These are phyloP conservation scores for Lagocephalus sceleratus DNA, from an alignment of 2,797 vertebrate species.

Conservation along the genomic window DNA sequence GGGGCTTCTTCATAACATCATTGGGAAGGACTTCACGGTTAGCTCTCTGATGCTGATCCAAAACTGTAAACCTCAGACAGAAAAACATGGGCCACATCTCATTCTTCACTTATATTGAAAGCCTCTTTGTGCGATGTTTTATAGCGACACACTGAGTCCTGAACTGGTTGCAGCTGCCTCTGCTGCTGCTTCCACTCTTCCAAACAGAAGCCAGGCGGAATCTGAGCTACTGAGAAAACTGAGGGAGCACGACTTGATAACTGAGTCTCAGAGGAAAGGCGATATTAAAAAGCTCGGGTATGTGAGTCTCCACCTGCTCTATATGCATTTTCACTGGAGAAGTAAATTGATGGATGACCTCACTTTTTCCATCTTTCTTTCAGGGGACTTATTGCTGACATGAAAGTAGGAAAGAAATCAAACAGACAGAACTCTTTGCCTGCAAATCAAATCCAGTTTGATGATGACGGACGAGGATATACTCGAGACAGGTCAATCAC, in stretches of 20 bases:
- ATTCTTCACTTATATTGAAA: background rate
- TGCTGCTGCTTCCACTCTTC: slow-evolving; percentile 84
- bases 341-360: background rate
- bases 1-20: background rate
- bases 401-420: slow-evolving; percentile 78
- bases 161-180: slow-evolving; percentile 82
- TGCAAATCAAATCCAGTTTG: slow-evolving; percentile 74
- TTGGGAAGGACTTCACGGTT: background rate
- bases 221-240: slow-evolving; percentile 88
- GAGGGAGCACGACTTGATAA: slow-evolving; percentile 76
- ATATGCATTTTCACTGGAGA: background rate
- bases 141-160: slow-evolving; percentile 68
- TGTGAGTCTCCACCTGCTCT: slow-evolving; percentile 22
- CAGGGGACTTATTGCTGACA: slow-evolving; percentile 84
- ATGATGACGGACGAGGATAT: slow-evolving; percentile 77
- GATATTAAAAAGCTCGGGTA: slow-evolving; percentile 74
- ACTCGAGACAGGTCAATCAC: slow-evolving; percentile 37
- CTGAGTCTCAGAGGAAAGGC: slow-evolving; percentile 72
- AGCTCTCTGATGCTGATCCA: background rate
- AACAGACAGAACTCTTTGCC: slow-evolving; percentile 30
- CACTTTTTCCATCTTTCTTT: slow-evolving; percentile 18
- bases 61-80: background rate
- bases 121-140: background rate
- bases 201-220: slow-evolving; percentile 70
- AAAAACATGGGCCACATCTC: background rate